These are phyloP conservation scores for Phoenicopterus ruber DNA, from an alignment of 2,113 vertebrate species.

Conservation along the genomic window DNA sequence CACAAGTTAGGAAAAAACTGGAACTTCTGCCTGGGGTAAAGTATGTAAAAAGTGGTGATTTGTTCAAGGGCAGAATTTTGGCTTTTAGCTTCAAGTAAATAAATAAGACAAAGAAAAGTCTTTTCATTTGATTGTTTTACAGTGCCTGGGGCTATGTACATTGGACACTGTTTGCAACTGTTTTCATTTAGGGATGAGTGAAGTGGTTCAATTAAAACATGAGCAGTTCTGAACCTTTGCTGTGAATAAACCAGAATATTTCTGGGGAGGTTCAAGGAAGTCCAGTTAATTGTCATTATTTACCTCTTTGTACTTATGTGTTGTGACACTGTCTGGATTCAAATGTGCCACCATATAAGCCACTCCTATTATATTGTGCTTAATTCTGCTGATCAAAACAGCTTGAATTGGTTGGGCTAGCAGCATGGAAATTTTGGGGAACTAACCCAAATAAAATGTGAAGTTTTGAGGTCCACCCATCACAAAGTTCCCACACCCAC, in stretches of 20 bases:
- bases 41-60: slow-evolving; percentile 30
- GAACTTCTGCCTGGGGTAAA: slow-evolving; percentile 19
- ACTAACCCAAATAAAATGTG: neutral
- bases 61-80: slow-evolving; percentile 50
- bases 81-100: slow-evolving; percentile 57
- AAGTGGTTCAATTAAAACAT: slow-evolving; percentile 62
- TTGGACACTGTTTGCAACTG: slow-evolving; percentile 59
- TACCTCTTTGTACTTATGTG: slow-evolving; percentile 31
- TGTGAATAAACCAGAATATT: slow-evolving; percentile 44
- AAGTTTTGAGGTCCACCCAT: neutral
- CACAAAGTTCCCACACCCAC: neutral
- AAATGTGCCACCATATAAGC: neutral
- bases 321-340: slow-evolving; percentile 24
- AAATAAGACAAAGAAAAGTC: slow-evolving; percentile 59
- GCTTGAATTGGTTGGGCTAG: neutral
- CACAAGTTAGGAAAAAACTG: slow-evolving; percentile 7
- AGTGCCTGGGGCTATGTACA: slow-evolving; percentile 53
- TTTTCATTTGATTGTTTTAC: slow-evolving; percentile 62
- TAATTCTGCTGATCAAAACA: slow-evolving; percentile 3
- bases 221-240: slow-evolving; percentile 45
- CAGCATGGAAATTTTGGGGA: neutral
- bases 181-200: slow-evolving; percentile 66
- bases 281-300: slow-evolving; percentile 36
- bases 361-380: neutral
- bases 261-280: slow-evolving; percentile 44